These are phyloP conservation scores for Berghia stephanieae DNA, from an alignment of 1,140 invertebrate species.

Conservation along the genomic window DNA sequence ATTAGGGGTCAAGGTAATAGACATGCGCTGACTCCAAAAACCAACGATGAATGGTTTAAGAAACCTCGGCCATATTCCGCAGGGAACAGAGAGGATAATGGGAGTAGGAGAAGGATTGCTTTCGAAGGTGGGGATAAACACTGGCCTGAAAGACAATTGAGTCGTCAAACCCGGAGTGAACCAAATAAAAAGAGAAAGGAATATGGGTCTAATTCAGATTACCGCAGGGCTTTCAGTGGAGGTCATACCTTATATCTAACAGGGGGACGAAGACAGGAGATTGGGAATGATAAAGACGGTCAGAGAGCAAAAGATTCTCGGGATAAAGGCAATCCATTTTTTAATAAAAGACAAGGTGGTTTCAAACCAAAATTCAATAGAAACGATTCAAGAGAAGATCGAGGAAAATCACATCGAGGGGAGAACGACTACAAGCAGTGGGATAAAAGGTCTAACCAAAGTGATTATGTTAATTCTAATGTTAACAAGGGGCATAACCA, in stretches of 20 bases:
- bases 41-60: background rate
- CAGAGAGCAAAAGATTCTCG: background rate
- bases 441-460: too few relatives aligned
- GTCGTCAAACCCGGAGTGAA: constrained; percentile 20
- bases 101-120: background rate
- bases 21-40: background rate
- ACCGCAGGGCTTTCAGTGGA: constrained; percentile 35
- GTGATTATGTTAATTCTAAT: too few relatives aligned
- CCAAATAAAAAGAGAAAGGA: background rate
- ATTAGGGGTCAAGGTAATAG: constrained; percentile 5
- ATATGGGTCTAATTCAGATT: background rate
- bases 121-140: background rate
- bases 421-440: background rate
- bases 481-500: too few relatives aligned
- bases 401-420: background rate
- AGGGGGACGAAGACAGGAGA: background rate
- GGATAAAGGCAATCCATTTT: background rate
- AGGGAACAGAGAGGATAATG: background rate
- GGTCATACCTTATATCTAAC: background rate
- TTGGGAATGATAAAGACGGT: background rate
- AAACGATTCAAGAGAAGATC: background rate
- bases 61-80: background rate
- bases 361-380: background rate
- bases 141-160: background rate
- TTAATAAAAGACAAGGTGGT: background rate